A percentile compares a stretch with the other conserved stretches of the same genome.
Conservation (phyloP, 2,113 vertebrate species). For the Naja naja region DNA sequence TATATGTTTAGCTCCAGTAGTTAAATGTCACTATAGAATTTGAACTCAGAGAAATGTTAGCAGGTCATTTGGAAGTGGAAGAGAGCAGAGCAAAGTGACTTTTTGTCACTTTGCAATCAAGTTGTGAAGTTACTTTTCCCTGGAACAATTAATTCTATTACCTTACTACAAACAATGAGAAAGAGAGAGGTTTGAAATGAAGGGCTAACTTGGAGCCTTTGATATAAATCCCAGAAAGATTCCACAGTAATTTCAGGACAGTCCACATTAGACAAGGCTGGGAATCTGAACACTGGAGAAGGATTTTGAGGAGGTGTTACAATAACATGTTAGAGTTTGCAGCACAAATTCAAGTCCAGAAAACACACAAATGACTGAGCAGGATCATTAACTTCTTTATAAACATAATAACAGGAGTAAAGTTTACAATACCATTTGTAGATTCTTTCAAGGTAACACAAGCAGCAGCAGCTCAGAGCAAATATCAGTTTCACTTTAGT, state of each 20-base stretch:
- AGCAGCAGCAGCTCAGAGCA: no score
- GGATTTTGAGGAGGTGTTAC: constrained; percentile 61
- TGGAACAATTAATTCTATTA: accelerated
- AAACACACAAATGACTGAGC: no score
- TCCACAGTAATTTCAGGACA: constrained; percentile 32
- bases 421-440: no score
- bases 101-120: background rate
- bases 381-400: no score
- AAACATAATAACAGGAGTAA: no score
- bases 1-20: background rate
- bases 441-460: no score
- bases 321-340: constrained; percentile 16
- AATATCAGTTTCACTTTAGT: no score
- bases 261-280: constrained; percentile 36
- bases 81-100: background rate
- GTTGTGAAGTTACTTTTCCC: background rate
- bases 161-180: background rate
- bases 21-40: background rate
- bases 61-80: background rate
- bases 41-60: background rate
- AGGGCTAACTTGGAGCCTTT: constrained; percentile 37
- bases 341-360: no score
- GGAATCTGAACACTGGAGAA: constrained; percentile 31
- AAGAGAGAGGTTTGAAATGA: constrained; percentile 30
- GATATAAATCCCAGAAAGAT: constrained; percentile 30